Evolutionary conservation across 2,888 invertebrate genomes (phyloP).

Genomic region (Dryobota labecula): DNA sequence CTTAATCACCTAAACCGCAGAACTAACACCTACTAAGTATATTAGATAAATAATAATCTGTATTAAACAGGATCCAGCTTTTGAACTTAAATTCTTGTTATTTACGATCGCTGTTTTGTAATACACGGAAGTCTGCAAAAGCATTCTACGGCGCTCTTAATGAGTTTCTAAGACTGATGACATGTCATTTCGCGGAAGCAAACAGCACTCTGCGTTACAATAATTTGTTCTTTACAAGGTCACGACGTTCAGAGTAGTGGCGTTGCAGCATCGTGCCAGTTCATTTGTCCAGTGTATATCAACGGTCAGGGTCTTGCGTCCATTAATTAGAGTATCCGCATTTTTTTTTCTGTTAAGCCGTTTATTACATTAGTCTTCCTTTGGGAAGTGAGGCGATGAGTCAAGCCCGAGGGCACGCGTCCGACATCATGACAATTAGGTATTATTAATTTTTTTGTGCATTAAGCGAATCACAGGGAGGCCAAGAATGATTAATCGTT

Average conservation of each 20-base stretch:
- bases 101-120: conserved; percentile 63
- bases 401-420: conserved; percentile 82
- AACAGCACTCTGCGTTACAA: conserved; percentile 56
- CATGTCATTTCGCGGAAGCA: conserved; percentile 66
- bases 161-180: conserved; percentile 77
- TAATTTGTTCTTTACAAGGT: conserved; percentile 72
- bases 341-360: conserved; percentile 84
- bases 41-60: conserved; percentile 34
- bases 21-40: conserved; percentile 31
- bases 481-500: conserved; percentile 32
- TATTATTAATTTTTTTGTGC: conserved; percentile 45
- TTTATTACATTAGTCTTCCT: conserved; percentile 86
- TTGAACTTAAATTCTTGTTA: conserved; percentile 49
- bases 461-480: conserved; percentile 47
- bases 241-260: conserved; percentile 58
- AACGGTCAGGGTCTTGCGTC: conserved; percentile 84
- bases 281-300: conserved; percentile 77
- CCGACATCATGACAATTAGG: conserved; percentile 52
- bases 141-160: conserved; percentile 73
- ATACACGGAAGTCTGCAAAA: conserved; percentile 80
- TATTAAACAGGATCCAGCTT: conserved; percentile 36
- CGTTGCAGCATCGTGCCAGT: conserved; percentile 66
- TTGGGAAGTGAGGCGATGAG: conserved; percentile 77
- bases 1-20: conserved; percentile 45
- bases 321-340: conserved; percentile 88